phyloP scores from a whole-genome alignment of 2,888 invertebrate genomes.

The Thumatha senex region DNA sequence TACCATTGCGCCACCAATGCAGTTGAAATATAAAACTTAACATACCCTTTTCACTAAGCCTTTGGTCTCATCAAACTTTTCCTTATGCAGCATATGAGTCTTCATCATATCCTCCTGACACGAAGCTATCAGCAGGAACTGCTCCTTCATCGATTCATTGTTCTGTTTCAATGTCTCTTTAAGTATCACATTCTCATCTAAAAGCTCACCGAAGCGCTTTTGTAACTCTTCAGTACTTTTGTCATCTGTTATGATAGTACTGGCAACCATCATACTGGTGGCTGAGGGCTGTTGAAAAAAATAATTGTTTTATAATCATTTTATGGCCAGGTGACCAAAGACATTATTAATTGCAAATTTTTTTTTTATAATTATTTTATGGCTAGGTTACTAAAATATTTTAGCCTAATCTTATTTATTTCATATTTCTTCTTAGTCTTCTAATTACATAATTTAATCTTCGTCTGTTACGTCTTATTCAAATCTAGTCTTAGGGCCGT shows the following conservation, averaged over 20 bases:
- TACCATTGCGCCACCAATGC: too few species aligned
- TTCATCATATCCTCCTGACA: slow-evolving; percentile 87
- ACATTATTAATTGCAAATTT: too few species aligned
- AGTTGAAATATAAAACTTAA: too few species aligned
- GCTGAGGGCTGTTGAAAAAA: slow-evolving; percentile 63
- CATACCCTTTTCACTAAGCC: slow-evolving; percentile 80
- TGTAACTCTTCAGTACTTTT: slow-evolving; percentile 73
- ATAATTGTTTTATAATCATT: not conserved
- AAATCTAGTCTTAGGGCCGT: too few species aligned
- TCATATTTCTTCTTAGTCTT: too few species aligned
- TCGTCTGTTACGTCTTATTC: too few species aligned
- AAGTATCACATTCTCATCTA: slow-evolving; percentile 82
- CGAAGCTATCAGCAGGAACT: slow-evolving; percentile 83
- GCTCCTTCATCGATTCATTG: slow-evolving; percentile 86
- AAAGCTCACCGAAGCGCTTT: slow-evolving; percentile 75
- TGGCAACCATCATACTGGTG: slow-evolving; percentile 73
- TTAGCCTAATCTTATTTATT: too few species aligned
- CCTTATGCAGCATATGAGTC: slow-evolving; percentile 84
- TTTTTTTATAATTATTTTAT: too few species aligned
- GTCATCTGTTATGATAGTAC: slow-evolving; percentile 69
- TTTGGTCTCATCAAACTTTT: slow-evolving; percentile 87
- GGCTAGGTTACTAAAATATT: too few species aligned
- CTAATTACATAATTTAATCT: too few species aligned
- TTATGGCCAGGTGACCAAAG: too few species aligned
- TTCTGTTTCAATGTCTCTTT: slow-evolving; percentile 86